These are phyloP conservation scores for Tympanoctomys barrerae DNA, from an alignment of 2,797 vertebrate genomes.

Conservation along the genomic window DNA sequence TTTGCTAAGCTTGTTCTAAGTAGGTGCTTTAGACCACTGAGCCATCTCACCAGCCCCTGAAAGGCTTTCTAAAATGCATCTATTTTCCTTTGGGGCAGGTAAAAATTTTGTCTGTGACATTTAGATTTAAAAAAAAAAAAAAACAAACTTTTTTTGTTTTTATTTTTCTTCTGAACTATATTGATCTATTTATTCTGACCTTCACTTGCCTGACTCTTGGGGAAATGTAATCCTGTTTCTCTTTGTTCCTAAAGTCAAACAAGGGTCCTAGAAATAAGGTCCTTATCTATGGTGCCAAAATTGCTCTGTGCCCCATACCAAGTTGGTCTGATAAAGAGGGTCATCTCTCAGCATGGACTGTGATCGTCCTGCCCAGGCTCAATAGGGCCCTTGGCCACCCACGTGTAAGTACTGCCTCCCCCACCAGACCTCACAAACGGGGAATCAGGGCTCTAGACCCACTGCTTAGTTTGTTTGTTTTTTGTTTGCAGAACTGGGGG, in stretches of 20 bases:
- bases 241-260: conserved; percentile 27
- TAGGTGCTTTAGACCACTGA: too few species aligned
- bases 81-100: conserved; percentile 19
- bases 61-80: conserved; percentile 9
- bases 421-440: neutral
- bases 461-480: neutral
- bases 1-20: too few species aligned
- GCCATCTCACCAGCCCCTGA: too few species aligned
- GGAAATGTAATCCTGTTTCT: conserved; percentile 22
- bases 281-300: neutral
- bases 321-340: neutral
- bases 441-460: neutral
- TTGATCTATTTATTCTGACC: conserved; percentile 34
- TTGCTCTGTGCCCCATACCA: neutral
- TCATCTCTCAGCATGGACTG: neutral
- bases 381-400: neutral
- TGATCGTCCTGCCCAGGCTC: neutral
- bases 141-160: neutral
- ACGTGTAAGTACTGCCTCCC: neutral
- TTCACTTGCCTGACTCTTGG: conserved; percentile 38
- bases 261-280: neutral
- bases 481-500: too few species aligned
- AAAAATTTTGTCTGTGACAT: conserved; percentile 25
- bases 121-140: neutral
- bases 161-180: conserved; percentile 22